Conservation (phyloP, 2,888 invertebrate species). For the Hyalella azteca region DNA sequence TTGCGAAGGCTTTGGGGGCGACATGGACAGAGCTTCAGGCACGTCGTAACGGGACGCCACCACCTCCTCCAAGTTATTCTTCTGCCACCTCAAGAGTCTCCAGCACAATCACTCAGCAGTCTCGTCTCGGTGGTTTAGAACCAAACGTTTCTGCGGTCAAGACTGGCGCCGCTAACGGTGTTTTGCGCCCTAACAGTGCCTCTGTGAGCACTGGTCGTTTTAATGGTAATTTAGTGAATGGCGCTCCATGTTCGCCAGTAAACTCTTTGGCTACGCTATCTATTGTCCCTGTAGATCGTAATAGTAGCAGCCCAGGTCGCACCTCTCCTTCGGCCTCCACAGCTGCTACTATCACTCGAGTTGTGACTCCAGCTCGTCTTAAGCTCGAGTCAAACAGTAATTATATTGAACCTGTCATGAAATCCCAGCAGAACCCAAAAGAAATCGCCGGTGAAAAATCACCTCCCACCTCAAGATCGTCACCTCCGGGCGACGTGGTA, state of each 20-base stretch:
- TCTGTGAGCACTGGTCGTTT: not conserved
- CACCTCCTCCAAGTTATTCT: not conserved
- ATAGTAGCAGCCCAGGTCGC: not conserved
- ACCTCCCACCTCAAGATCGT: not conserved
- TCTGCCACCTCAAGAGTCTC: not conserved
- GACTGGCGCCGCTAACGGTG: not conserved
- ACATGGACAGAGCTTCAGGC: conserved; percentile 72
- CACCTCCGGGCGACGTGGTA: not conserved
- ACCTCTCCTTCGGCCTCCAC: not conserved
- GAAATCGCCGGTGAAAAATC: not conserved
- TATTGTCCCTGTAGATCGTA: not conserved
- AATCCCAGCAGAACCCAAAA: not conserved
- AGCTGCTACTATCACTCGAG: not conserved
- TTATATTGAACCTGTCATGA: not conserved
- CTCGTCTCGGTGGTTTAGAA: not conserved
- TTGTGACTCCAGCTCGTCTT: not conserved
- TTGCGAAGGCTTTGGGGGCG: conserved; percentile 84
- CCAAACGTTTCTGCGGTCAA: not conserved
- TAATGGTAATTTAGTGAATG: not conserved
- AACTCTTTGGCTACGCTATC: conserved; percentile 12
- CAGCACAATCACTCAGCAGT: not conserved
- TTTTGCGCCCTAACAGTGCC: not conserved
- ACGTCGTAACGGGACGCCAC: conserved; percentile 41
- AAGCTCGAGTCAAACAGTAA: not conserved
- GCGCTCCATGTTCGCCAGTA: not conserved